These are phyloP conservation scores for Actenoides hombroni DNA, from an alignment of 2,113 vertebrate genomes.

Conservation along the genomic window DNA sequence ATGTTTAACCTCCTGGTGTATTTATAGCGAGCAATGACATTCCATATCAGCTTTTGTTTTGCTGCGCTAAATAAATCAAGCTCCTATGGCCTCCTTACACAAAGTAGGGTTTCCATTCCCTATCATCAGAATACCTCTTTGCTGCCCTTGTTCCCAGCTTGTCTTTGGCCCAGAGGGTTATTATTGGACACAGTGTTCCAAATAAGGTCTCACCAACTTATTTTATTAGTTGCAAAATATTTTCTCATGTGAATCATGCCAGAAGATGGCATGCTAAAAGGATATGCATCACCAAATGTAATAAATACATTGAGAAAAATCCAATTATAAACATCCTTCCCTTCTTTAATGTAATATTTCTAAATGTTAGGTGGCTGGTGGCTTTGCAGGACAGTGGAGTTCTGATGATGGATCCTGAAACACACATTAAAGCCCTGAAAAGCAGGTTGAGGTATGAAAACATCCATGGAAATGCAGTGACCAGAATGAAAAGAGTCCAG, in stretches of 20 bases:
- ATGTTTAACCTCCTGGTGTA: constrained; percentile 8
- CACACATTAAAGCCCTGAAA: background rate
- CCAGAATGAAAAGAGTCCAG: background rate
- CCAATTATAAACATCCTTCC: background rate
- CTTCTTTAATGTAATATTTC: background rate
- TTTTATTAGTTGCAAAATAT: background rate
- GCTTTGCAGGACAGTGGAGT: background rate
- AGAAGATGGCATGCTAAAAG: background rate
- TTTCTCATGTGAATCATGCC: background rate
- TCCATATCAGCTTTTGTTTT: constrained; percentile 36
- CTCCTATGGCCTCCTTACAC: background rate
- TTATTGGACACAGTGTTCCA: background rate
- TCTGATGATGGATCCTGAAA: background rate
- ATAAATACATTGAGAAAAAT: background rate
- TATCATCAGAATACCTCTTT: background rate
- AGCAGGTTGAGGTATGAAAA: background rate
- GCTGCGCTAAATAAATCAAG: background rate
- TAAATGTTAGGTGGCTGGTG: background rate
- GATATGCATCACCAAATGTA: background rate
- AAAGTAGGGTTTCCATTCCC: background rate
- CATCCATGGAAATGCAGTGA: background rate
- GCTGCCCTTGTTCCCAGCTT: background rate
- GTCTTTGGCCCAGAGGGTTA: background rate
- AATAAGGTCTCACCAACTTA: background rate
- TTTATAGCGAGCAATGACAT: constrained; percentile 21